A percentile compares a stretch with the other conserved stretches of the same genome.
These are phyloP conservation scores for Anneissia japonica DNA, from an alignment of 35 echinoderm and acorn worm species.

Conservation along the genomic window DNA sequence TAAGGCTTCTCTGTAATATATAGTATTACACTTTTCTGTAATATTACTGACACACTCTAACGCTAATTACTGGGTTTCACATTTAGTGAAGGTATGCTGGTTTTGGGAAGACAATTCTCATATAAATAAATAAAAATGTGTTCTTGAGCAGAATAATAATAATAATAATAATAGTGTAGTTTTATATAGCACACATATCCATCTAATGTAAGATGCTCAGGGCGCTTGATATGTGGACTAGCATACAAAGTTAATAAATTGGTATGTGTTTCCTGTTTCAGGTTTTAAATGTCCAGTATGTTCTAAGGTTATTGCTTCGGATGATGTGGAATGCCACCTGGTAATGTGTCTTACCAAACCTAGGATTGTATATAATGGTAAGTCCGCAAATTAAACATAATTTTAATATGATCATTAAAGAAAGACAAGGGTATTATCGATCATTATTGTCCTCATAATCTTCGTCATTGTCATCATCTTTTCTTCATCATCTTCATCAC, in stretches of 20 bases:
- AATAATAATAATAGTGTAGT: constrained; percentile 42
- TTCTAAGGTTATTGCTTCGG: constrained; percentile 84
- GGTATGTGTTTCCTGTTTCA: constrained; percentile 19
- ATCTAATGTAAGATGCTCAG: constrained; percentile 30
- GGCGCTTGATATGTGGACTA: background rate
- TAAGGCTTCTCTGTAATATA: no score
- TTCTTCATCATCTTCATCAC: no score
- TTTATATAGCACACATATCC: constrained; percentile 43
- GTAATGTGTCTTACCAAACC: constrained; percentile 94
- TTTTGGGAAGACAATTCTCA: background rate
- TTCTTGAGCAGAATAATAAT: constrained; percentile 39
- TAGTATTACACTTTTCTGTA: no score
- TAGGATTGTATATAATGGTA: constrained; percentile 99
- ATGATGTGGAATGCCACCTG: constrained; percentile 92
- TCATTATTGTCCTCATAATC: no score
- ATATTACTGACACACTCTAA: no score
- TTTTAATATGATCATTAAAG: no score
- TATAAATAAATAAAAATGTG: constrained; percentile 15
- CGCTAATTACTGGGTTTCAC: no score
- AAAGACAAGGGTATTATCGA: no score
- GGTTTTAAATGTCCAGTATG: constrained; percentile 98
- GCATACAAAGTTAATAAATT: background rate
- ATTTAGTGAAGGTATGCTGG: no score
- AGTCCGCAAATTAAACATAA: background rate
- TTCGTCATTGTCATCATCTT: no score